Conservation (phyloP, 2,797 vertebrate species). For the Pseudocheirus occidentalis region DNA sequence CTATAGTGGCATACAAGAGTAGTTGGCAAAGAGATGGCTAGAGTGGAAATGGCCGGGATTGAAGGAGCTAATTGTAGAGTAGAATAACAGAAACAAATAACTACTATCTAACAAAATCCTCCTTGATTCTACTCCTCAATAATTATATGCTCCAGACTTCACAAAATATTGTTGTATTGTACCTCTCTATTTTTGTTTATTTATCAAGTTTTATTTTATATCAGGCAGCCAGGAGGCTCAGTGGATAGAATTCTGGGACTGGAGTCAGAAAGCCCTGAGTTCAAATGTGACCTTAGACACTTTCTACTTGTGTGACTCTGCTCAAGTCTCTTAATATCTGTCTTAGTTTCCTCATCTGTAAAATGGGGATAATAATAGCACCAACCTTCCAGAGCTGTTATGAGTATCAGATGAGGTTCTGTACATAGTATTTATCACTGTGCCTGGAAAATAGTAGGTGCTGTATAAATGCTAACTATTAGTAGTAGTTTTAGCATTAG, state of each 20-base stretch:
- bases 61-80: neutral
- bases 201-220: neutral
- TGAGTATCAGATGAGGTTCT: neutral
- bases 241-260: neutral
- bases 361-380: neutral
- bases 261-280: neutral
- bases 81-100: neutral
- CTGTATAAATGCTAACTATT: neutral
- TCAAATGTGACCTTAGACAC: neutral
- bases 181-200: neutral
- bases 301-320: neutral
- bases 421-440: neutral
- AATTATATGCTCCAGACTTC: neutral
- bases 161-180: neutral
- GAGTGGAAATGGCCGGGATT: neutral
- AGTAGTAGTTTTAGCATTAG: neutral
- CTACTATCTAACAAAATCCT: neutral
- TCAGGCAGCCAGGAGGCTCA: neutral
- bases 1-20: neutral
- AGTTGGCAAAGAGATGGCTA: neutral
- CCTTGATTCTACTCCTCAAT: neutral
- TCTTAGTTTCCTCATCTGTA: neutral
- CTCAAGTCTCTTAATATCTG: neutral
- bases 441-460: neutral
- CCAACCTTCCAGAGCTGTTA: neutral